These are phyloP conservation scores for Syngnathoides biaculeatus DNA, from an alignment of 2,113 vertebrate genomes.

Conservation along the genomic window DNA sequence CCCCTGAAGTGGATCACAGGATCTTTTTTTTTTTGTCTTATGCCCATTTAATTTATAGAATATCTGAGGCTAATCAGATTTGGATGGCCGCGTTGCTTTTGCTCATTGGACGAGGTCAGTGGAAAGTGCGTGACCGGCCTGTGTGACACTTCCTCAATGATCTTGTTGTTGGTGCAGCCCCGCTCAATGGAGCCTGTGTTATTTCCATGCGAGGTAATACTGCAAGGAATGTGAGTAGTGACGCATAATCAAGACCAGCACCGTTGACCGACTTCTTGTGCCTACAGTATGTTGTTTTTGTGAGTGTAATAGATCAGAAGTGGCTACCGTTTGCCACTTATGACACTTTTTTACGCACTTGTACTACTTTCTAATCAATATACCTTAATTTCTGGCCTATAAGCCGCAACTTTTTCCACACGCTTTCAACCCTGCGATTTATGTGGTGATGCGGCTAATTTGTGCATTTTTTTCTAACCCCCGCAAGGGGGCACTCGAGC, in stretches of 20 bases:
- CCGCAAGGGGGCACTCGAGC: too few species aligned
- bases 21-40: constrained; percentile 53
- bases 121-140: constrained; percentile 55
- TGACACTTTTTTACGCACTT: background rate
- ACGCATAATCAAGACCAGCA: constrained; percentile 56
- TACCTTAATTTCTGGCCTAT: too few species aligned
- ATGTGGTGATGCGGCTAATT: too few species aligned
- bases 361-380: background rate
- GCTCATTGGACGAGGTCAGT: constrained; percentile 50
- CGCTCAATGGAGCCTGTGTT: constrained; percentile 67
- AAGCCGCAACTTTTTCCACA: too few species aligned
- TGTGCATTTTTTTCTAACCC: too few species aligned
- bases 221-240: constrained; percentile 56
- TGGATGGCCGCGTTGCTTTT: constrained; percentile 26
- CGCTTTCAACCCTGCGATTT: too few species aligned
- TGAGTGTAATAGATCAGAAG: constrained; percentile 17
- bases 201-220: constrained; percentile 54
- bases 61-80: constrained; percentile 63
- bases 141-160: constrained; percentile 64
- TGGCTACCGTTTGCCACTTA: constrained; percentile 15
- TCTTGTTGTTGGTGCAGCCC: constrained; percentile 54
- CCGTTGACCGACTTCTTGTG: constrained; percentile 45
- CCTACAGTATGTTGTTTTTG: constrained; percentile 14
- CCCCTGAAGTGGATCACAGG: constrained; percentile 32
- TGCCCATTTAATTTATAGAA: constrained; percentile 55